These are phyloP conservation scores for Prionace glauca DNA, from an alignment of 2,797 vertebrate species.

Conservation along the genomic window DNA sequence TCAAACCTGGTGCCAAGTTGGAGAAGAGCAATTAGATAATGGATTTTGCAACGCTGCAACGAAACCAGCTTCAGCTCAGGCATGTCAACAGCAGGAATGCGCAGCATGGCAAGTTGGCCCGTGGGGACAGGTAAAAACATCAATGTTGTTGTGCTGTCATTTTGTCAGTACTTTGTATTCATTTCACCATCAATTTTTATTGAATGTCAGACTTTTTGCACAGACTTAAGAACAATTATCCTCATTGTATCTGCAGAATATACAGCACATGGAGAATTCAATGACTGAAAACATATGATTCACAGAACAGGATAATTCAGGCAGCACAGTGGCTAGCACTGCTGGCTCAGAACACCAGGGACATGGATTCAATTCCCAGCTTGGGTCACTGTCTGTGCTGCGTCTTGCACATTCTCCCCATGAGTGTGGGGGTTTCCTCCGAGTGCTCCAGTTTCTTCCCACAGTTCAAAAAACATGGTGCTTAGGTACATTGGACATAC, in stretches of 20 bases:
- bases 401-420: too few species aligned
- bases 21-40: conserved; percentile 80
- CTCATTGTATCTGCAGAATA: not conserved
- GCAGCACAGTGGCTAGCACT: too few species aligned
- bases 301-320: not conserved
- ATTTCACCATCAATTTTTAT: not conserved
- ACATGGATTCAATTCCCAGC: too few species aligned
- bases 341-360: too few species aligned
- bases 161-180: conserved; percentile 34
- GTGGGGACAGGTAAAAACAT: conserved; percentile 83
- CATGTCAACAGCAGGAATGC: conserved; percentile 90
- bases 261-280: not conserved
- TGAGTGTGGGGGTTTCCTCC: too few species aligned
- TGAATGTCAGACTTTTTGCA: not conserved
- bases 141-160: conserved; percentile 38
- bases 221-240: not conserved
- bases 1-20: conserved; percentile 92
- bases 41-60: conserved; percentile 69
- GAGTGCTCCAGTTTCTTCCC: too few species aligned
- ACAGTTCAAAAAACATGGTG: too few species aligned
- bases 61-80: conserved; percentile 79
- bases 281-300: not conserved
- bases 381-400: too few species aligned
- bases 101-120: conserved; percentile 94
- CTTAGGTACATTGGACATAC: too few species aligned